A percentile compares a stretch with the other conserved stretches of the same genome.
Evolutionary conservation across 2,113 vertebrate genomes (phyloP).

Genomic region (Leptosomus discolor): DNA sequence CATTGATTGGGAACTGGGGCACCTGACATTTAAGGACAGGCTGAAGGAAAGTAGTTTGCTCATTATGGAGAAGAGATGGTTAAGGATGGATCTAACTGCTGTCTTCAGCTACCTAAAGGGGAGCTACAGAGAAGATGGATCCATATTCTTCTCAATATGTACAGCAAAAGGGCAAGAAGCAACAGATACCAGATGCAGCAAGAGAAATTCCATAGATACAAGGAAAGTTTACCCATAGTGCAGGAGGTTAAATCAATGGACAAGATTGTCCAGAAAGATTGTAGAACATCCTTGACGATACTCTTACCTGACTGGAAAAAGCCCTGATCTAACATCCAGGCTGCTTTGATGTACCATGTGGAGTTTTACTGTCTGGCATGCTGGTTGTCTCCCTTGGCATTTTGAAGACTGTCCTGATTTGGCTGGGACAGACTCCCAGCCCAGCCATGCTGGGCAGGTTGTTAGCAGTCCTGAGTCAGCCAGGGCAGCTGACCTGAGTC

Average conservation of each 20-base stretch:
- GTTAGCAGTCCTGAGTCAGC: too few species aligned
- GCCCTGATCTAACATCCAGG: background rate
- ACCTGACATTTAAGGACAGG: background rate
- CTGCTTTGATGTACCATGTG: background rate
- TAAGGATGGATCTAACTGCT: background rate
- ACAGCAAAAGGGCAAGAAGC: background rate
- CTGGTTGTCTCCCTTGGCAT: background rate
- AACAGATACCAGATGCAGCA: background rate
- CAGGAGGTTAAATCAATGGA: background rate
- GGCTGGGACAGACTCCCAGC: too few species aligned
- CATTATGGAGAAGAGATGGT: background rate
- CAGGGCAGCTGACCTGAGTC: too few species aligned
- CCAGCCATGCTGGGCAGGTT: too few species aligned
- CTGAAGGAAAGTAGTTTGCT: background rate
- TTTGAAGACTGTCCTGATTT: too few species aligned
- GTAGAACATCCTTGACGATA: background rate
- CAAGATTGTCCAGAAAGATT: rapidly evolving
- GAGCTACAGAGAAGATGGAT: background rate
- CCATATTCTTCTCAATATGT: background rate
- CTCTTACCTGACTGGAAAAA: background rate
- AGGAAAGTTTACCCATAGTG: background rate
- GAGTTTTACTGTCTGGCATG: background rate
- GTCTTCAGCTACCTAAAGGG: background rate
- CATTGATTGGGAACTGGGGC: background rate
- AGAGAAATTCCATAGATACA: background rate